Evolutionary conservation across 2,113 vertebrate species (phyloP), one percentile per base, ranked within the genome.

Genomic region (Gnathonemus echidnorhynchus): DNA sequence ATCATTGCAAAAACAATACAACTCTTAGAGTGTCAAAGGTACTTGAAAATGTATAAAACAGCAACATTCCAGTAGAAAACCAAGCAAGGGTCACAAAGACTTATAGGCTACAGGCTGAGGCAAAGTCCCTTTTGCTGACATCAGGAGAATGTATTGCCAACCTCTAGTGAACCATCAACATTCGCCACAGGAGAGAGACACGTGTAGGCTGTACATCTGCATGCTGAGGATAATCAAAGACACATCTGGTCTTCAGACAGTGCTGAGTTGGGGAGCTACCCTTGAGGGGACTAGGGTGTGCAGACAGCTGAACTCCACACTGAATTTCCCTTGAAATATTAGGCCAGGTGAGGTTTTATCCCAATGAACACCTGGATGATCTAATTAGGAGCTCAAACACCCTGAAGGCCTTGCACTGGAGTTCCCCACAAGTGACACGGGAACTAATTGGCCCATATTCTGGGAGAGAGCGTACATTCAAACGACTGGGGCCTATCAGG

Each of bases 31-130:
- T 89, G 88, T 80, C 88, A 84, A 53, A 70, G 27, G 49, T 89
- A 53, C 31, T 89, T 35, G 27, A 83, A 89, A 89, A 89, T 89
- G n/a, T 89, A 74, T 89, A 74, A 89, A 89, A 89, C 15, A 53
- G 53, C 52, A 88, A 87, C 85, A 87, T 87, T 88, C 53, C 87
- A 89, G 88, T 89, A 83, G 11, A 89, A 89, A 89, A 89, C 21
- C 39, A 88, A 46, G 66, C 42, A 77, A 46, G 48, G 66, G 66
- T 70, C 70, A 53, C 49, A 13, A 48, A 49, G n/a, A 77, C 46
- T 35, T 19, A 52, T 50, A 83, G 49, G 74, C 49, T 42, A 70
- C 74, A 53, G 70, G 17, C 15, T 39, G 88, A 83, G 27, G 46
- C 49, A 39, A 21, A 50, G 48, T 74, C 39, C 49, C 48, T 46